phyloP scores from a whole-genome alignment of 2,888 invertebrate genomes.

The Drosophila aldrichi region DNA sequence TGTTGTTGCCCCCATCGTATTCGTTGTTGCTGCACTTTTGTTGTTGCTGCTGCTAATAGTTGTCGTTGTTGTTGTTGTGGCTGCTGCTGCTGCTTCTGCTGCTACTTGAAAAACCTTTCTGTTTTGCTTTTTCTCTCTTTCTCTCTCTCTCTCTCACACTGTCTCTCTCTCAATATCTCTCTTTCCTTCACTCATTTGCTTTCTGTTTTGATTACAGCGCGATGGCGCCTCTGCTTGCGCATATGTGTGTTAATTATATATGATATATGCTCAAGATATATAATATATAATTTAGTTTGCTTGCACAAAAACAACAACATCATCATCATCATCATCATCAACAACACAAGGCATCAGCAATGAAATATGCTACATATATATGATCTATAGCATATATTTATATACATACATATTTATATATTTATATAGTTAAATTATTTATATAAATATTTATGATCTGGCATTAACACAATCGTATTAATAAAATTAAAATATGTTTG shows the following conservation, averaged over 20 bases:
- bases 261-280: slow-evolving; percentile 13
- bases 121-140: neutral
- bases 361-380: slow-evolving; percentile 36
- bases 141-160: neutral
- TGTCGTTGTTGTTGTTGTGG: slow-evolving; percentile 50
- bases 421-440: slow-evolving; percentile 16
- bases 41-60: slow-evolving; percentile 61
- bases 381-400: slow-evolving; percentile 14
- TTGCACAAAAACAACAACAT: slow-evolving; percentile 77
- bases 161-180: neutral
- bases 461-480: slow-evolving; percentile 25
- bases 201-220: slow-evolving; percentile 23
- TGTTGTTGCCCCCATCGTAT: slow-evolving; percentile 20
- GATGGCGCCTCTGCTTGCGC: slow-evolving; percentile 29
- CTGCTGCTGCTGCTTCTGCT: slow-evolving; percentile 9
- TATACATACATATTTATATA: slow-evolving; percentile 13
- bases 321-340: slow-evolving; percentile 76
- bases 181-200: slow-evolving; percentile 13
- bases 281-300: slow-evolving; percentile 35
- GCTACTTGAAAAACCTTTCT: slow-evolving; percentile 21
- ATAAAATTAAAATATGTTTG: slow-evolving; percentile 27
- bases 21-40: slow-evolving; percentile 57
- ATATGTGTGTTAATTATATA: slow-evolving; percentile 15
- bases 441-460: slow-evolving; percentile 19
- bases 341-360: slow-evolving; percentile 80